These are phyloP conservation scores for Carassius carassius DNA, from an alignment of 2,113 vertebrate species.

Conservation along the genomic window DNA sequence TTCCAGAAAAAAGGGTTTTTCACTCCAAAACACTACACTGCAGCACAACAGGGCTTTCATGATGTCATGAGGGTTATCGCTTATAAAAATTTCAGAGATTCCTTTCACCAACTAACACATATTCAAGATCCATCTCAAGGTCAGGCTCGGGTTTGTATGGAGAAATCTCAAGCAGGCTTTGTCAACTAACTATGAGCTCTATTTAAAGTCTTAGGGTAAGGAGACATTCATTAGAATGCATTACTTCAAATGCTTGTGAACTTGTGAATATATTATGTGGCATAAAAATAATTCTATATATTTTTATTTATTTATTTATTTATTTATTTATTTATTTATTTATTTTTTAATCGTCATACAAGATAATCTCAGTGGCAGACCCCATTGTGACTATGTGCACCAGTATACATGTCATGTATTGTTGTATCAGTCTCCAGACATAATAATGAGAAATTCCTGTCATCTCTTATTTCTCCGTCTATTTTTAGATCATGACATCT, in stretches of 20 bases:
- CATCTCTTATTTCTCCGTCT: not conserved
- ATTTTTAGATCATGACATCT: not conserved
- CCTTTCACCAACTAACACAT: not conserved
- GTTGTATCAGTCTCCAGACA: too few relatives aligned
- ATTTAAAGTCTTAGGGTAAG: constrained; percentile 57
- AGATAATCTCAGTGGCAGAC: too few relatives aligned
- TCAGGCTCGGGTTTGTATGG: not conserved
- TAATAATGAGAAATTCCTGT: not conserved
- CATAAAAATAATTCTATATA: too few relatives aligned
- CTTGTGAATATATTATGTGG: constrained; percentile 62
- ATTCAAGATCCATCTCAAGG: constrained; percentile 1
- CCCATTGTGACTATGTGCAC: too few relatives aligned
- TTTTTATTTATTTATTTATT: too few relatives aligned
- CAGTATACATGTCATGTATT: too few relatives aligned
- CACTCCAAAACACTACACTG: not conserved
- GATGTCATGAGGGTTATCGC: not conserved
- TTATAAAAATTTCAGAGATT: not conserved
- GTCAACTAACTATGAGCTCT: constrained; percentile 40
- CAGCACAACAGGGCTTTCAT: not conserved
- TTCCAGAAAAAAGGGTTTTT: not conserved
- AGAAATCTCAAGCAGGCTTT: constrained; percentile 33
- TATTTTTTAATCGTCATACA: too few relatives aligned
- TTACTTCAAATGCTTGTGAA: too few relatives aligned
- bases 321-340: too few relatives aligned
- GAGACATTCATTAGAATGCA: constrained; percentile 62